These are phyloP conservation scores for Clarias batrachus DNA, from an alignment of 2,113 vertebrate genomes.

Conservation along the genomic window DNA sequence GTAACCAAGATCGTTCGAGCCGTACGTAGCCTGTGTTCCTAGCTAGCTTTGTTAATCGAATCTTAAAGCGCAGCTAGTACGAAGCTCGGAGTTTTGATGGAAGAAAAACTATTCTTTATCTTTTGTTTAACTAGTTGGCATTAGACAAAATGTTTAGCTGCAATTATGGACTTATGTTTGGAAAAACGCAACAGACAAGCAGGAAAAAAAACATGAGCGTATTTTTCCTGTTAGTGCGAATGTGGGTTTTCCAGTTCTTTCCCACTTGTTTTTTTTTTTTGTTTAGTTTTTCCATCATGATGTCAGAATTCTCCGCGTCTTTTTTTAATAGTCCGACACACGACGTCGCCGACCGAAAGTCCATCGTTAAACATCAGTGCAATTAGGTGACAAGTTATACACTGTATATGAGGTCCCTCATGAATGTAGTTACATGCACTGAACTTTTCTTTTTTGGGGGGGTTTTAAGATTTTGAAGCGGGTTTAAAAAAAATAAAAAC, in stretches of 20 bases:
- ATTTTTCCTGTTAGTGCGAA: not conserved
- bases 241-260: not conserved
- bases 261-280: not conserved
- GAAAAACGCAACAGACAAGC: not conserved
- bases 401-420: constrained; percentile 67
- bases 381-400: constrained; percentile 33
- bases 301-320: not conserved
- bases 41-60: not conserved
- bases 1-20: not conserved
- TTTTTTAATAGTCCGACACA: not conserved
- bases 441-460: constrained; percentile 58
- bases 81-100: not conserved
- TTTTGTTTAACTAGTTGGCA: not conserved
- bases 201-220: not conserved
- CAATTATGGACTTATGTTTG: not conserved
- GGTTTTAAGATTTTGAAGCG: constrained; percentile 60
- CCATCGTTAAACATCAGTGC: not conserved
- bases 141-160: no score
- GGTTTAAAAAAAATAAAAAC: constrained; percentile 38
- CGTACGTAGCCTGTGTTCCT: not conserved
- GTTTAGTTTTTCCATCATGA: not conserved
- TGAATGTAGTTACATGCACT: constrained; percentile 82
- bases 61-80: not conserved
- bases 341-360: not conserved
- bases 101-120: not conserved